A percentile compares a stretch with the other conserved stretches of the same genome.
Evolutionary conservation across 2,888 invertebrate species (phyloP).

Genomic region (Heliconius sara): DNA sequence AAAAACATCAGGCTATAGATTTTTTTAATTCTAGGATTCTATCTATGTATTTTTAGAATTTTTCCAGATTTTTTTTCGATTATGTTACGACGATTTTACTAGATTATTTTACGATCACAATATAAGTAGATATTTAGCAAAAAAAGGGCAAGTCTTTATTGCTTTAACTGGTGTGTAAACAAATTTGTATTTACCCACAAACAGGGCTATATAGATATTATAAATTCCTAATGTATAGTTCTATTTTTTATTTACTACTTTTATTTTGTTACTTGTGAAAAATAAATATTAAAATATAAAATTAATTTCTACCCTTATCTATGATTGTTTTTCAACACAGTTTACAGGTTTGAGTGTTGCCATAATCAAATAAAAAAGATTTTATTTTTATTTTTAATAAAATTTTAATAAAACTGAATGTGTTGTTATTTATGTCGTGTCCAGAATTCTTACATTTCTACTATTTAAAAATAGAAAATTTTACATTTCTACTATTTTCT

Average conservation of each 20-base stretch:
- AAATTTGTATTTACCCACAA: conserved; percentile 64
- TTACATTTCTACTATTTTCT: too few species aligned
- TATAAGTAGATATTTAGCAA: neutral
- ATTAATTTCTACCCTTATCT: neutral
- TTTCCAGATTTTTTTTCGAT: neutral
- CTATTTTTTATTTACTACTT: conserved; percentile 50
- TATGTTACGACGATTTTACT: neutral
- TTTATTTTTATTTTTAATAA: conserved; percentile 18
- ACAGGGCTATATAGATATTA: conserved; percentile 70
- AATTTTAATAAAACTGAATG: conserved; percentile 8
- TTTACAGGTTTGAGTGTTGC: conserved; percentile 21
- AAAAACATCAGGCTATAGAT: too few species aligned
- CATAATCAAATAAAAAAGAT: conserved; percentile 14
- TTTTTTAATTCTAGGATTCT: neutral
- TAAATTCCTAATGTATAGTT: conserved; percentile 54
- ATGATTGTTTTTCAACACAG: conserved; percentile 16
- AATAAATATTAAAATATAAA: conserved; percentile 16
- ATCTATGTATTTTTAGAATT: neutral
- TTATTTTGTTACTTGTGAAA: conserved; percentile 21
- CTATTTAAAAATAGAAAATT: neutral
- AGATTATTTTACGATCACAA: neutral
- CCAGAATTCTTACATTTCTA: neutral
- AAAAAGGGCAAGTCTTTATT: too few species aligned
- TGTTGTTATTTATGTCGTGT: neutral
- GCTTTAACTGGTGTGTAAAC: neutral